phyloP scores from a whole-genome alignment of 2,113 vertebrate species.

The Puffinus mauretanicus region DNA sequence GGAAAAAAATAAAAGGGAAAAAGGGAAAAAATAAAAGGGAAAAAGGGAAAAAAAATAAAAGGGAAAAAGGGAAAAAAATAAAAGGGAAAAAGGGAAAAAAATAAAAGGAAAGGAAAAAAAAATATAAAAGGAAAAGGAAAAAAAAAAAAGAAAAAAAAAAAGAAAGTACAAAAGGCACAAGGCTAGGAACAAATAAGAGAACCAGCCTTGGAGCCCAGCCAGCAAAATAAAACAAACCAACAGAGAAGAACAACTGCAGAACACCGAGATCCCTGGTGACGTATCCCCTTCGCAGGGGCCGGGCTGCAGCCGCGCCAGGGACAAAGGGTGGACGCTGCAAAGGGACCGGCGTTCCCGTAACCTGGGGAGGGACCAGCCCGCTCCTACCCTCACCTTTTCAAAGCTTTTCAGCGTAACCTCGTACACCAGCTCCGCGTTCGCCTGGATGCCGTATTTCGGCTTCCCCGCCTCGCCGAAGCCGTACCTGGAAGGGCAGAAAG shows the following conservation, averaged over 20 bases:
- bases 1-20: no score
- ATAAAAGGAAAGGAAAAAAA: no score
- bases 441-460: constrained; percentile 82
- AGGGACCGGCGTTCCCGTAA: not conserved
- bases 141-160: not conserved
- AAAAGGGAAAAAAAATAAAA: not conserved
- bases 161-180: constrained; percentile 68
- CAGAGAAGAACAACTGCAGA: constrained; percentile 58
- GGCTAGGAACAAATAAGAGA: constrained; percentile 68
- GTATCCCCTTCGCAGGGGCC: not conserved
- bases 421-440: constrained; percentile 86
- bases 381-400: constrained; percentile 82
- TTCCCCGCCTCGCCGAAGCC: constrained; percentile 90
- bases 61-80: no score
- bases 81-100: no score
- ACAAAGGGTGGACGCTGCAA: not conserved
- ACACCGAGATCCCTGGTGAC: constrained; percentile 46
- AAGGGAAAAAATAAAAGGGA: not conserved
- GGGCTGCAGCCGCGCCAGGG: not conserved
- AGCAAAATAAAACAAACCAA: constrained; percentile 63
- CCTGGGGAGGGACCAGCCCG: accelerated
- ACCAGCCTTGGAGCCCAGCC: constrained; percentile 67
- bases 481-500: constrained; percentile 77
- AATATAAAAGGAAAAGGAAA: no score
- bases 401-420: constrained; percentile 93